Percentiles rank a stretch among this genome's conserved stretches.
phyloP scores from a whole-genome alignment of 2,888 invertebrate species.

The Cylindroiulus punctatus region DNA sequence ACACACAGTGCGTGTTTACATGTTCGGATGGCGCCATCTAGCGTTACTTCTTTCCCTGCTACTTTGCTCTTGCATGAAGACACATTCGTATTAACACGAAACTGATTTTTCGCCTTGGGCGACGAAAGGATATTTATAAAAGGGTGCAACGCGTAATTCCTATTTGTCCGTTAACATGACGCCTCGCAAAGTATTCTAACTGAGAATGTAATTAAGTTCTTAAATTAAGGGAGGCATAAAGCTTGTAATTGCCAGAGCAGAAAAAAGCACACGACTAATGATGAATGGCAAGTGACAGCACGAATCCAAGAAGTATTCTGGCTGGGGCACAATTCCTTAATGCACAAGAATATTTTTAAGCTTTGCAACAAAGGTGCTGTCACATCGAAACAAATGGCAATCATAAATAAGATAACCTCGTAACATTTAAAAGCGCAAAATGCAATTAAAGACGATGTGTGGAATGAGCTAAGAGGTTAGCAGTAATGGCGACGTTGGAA shows the following conservation, averaged over 20 bases:
- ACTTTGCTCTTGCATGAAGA: background rate
- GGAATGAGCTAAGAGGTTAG: slow-evolving; percentile 20
- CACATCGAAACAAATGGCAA: slow-evolving; percentile 50
- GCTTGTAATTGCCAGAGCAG: background rate
- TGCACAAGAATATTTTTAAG: slow-evolving; percentile 46
- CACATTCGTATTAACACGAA: background rate
- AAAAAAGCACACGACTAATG: slow-evolving; percentile 25
- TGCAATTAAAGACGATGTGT: slow-evolving; percentile 4
- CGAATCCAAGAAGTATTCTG: slow-evolving; percentile 35
- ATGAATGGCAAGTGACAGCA: slow-evolving; percentile 49
- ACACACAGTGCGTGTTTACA: too few species aligned
- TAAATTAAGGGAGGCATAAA: slow-evolving; percentile 49
- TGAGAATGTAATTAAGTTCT: slow-evolving; percentile 50
- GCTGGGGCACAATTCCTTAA: slow-evolving; percentile 26
- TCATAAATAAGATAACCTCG: slow-evolving; percentile 51
- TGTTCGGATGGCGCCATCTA: too few species aligned
- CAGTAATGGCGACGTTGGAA: background rate
- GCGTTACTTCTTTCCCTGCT: background rate
- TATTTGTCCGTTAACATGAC: slow-evolving; percentile 19
- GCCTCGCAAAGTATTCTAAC: slow-evolving; percentile 29
- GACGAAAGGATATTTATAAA: slow-evolving; percentile 15
- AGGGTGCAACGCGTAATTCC: slow-evolving; percentile 9
- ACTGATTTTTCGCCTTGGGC: background rate
- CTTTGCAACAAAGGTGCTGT: slow-evolving; percentile 50
- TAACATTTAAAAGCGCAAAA: slow-evolving; percentile 1